These are phyloP conservation scores for Ophiothrix spiculata DNA, from an alignment of 35 echinoderm and acorn worm species.

Conservation along the genomic window DNA sequence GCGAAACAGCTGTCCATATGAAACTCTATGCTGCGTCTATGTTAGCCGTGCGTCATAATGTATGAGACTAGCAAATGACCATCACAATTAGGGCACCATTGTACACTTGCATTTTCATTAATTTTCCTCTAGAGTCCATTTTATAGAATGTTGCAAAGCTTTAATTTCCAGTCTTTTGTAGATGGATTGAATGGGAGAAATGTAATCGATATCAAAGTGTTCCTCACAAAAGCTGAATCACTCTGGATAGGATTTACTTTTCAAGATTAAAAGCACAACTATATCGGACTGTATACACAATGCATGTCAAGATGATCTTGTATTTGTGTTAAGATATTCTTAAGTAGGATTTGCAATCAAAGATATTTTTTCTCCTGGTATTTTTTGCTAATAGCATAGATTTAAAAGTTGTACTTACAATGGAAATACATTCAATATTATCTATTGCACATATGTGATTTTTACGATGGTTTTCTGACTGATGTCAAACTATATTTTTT, in stretches of 20 bases:
- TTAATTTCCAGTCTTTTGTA: not conserved
- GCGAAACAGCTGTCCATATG: slow-evolving; percentile 8
- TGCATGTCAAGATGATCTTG: not conserved
- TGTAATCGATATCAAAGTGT: not conserved
- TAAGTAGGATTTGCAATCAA: no score
- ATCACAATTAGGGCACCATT: slow-evolving; percentile 6
- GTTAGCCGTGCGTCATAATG: slow-evolving; percentile 11
- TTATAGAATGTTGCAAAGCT: not conserved
- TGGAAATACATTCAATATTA: no score
- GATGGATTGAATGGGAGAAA: not conserved
- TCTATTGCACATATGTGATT: no score
- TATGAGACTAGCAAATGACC: not conserved
- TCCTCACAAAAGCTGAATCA: not conserved
- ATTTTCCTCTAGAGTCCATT: slow-evolving; percentile 4
- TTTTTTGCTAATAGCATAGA: no score
- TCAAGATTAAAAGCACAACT: not conserved
- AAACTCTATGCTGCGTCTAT: not conserved
- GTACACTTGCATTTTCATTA: slow-evolving; percentile 5
- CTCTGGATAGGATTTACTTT: not conserved
- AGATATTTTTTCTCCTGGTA: no score
- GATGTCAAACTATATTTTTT: no score
- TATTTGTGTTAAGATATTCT: no score
- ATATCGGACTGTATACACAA: not conserved
- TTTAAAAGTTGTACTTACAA: no score
- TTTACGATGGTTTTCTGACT: no score